Evolutionary conservation across 92 coral and sea anemone species (phyloP).

Genomic region (Parazoanthus atlanticus): DNA sequence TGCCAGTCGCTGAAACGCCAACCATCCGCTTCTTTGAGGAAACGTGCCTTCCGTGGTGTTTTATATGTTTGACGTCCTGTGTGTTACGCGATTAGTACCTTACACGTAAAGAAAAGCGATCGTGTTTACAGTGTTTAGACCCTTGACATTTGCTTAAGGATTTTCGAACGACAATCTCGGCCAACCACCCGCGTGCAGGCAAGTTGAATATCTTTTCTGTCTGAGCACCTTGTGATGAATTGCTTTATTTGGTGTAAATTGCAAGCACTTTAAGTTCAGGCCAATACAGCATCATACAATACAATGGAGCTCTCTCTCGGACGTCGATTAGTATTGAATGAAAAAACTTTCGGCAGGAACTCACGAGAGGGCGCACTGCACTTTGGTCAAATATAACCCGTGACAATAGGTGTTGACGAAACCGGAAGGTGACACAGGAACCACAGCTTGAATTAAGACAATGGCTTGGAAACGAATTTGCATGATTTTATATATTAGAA

Average conservation of each 20-base stretch:
- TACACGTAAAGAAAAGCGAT: background rate
- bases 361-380: constrained; percentile 6
- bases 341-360: background rate
- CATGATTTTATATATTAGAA: background rate
- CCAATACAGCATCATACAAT: background rate
- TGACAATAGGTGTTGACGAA: constrained; percentile 1
- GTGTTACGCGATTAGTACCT: background rate
- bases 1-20: background rate
- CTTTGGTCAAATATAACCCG: background rate
- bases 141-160: background rate
- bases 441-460: background rate
- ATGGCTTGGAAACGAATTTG: background rate
- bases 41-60: background rate
- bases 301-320: background rate
- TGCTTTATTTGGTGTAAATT: background rate
- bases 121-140: background rate
- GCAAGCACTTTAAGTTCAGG: background rate
- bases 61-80: background rate
- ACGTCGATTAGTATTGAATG: background rate
- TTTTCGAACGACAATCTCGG: background rate
- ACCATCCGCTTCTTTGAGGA: background rate
- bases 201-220: background rate
- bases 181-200: background rate
- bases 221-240: background rate
- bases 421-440: constrained; percentile 9